Evolutionary conservation across 2,113 vertebrate species (phyloP).

Genomic region (Cynocephalus volans): DNA sequence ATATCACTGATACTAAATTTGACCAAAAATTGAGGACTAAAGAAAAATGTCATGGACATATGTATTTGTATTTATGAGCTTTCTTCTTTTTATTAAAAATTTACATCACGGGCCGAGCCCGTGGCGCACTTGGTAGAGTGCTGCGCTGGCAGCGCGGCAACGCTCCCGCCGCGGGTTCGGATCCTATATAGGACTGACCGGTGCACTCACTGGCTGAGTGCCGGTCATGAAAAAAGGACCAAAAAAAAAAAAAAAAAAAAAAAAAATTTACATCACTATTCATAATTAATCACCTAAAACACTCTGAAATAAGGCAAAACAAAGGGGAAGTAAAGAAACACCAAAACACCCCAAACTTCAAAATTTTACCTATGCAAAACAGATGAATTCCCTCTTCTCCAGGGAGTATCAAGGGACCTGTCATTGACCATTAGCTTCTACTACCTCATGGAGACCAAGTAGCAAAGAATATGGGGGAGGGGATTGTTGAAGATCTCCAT

Average conservation of each 20-base stretch:
- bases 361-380: background rate
- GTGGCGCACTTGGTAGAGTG: too few relatives aligned
- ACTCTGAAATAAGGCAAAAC: constrained; percentile 51
- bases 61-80: background rate
- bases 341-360: background rate
- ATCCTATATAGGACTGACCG: too few relatives aligned
- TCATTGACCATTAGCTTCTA: background rate
- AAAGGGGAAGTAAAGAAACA: background rate
- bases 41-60: background rate
- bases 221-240: too few relatives aligned
- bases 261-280: background rate
- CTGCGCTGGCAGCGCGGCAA: too few relatives aligned
- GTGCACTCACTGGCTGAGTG: too few relatives aligned
- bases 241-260: too few relatives aligned
- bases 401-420: background rate
- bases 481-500: background rate
- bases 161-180: too few relatives aligned
- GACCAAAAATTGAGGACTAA: background rate
- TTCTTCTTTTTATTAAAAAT: constrained; percentile 31
- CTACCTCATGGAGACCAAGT: background rate
- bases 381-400: background rate
- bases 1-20: background rate
- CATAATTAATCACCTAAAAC: constrained; percentile 4
- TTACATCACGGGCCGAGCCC: background rate
- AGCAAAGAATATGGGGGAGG: background rate